Evolutionary conservation across 2,113 vertebrate genomes (phyloP).

Genomic region (Paradisaea rubra): DNA sequence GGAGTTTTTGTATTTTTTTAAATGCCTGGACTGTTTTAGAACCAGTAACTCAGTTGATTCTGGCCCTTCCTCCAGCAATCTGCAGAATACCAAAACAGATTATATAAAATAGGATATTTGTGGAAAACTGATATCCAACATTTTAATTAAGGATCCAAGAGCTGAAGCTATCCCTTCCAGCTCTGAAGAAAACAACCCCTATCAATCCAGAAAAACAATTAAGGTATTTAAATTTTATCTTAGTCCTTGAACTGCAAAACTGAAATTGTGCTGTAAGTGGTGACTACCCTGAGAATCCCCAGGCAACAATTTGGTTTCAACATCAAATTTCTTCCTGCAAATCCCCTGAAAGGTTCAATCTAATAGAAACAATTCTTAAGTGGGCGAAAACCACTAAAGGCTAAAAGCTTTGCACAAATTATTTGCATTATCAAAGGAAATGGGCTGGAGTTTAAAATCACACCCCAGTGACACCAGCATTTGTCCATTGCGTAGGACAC

Average conservation of each 20-base stretch:
- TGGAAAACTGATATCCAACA: not conserved
- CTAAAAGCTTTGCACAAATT: not conserved
- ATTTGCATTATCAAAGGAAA: not conserved
- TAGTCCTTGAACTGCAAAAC: not conserved
- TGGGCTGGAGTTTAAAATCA: not conserved
- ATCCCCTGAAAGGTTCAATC: not conserved
- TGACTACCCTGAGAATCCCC: not conserved
- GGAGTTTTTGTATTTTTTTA: fast-evolving
- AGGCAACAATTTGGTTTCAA: not conserved
- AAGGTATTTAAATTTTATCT: not conserved
- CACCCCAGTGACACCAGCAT: not conserved
- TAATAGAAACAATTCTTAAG: not conserved
- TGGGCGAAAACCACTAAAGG: not conserved
- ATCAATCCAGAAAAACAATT: not conserved
- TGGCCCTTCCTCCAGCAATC: not conserved
- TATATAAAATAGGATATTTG: not conserved
- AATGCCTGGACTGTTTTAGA: not conserved
- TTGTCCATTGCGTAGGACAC: fast-evolving
- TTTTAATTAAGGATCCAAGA: not conserved
- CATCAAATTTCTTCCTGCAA: not conserved
- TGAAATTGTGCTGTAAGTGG: not conserved
- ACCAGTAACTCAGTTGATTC: not conserved
- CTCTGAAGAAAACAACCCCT: not conserved
- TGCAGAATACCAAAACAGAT: not conserved
- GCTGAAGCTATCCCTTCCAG: not conserved